phyloP scores from a whole-genome alignment of 1,140 invertebrate genomes.

The Pseudobourletiella spinata region DNA sequence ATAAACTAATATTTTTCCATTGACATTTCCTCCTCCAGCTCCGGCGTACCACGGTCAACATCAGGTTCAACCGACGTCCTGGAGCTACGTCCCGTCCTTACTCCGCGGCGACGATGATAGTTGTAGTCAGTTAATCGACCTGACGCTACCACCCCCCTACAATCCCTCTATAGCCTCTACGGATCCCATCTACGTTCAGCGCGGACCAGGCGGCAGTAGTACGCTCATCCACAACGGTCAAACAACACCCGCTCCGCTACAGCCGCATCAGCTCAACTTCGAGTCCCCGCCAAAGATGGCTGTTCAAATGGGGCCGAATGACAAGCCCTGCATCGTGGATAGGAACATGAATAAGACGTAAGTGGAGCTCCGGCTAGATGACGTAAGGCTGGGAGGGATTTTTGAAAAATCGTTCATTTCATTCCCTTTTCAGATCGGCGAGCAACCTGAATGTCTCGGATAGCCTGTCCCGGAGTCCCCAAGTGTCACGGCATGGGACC shows the following conservation, averaged over 20 bases:
- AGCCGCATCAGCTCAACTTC: neutral
- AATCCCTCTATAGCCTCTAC: constrained; percentile 38
- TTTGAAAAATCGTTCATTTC: neutral
- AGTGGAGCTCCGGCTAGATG: constrained; percentile 28
- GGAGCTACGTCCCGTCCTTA: constrained; percentile 56
- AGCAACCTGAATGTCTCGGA: constrained; percentile 21
- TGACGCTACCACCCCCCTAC: constrained; percentile 47
- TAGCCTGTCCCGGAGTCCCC: neutral
- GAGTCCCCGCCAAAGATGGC: constrained; percentile 6
- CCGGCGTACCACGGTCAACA: constrained; percentile 71
- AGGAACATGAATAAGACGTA: constrained; percentile 55
- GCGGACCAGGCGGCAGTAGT: neutral
- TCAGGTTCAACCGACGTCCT: constrained; percentile 62
- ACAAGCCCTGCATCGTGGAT: constrained; percentile 43
- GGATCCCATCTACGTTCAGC: constrained; percentile 4
- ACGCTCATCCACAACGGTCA: neutral
- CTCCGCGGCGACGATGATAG: constrained; percentile 43
- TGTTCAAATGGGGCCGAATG: constrained; percentile 7
- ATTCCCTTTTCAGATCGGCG: constrained; percentile 15
- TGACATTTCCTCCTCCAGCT: constrained; percentile 47
- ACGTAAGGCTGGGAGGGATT: neutral
- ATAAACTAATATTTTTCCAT: neutral
- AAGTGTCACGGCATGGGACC: neutral
- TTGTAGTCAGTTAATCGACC: constrained; percentile 40
- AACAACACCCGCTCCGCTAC: neutral